These are phyloP conservation scores for Temnothorax ravouxi DNA, from an alignment of 2,888 invertebrate genomes.

Conservation along the genomic window DNA sequence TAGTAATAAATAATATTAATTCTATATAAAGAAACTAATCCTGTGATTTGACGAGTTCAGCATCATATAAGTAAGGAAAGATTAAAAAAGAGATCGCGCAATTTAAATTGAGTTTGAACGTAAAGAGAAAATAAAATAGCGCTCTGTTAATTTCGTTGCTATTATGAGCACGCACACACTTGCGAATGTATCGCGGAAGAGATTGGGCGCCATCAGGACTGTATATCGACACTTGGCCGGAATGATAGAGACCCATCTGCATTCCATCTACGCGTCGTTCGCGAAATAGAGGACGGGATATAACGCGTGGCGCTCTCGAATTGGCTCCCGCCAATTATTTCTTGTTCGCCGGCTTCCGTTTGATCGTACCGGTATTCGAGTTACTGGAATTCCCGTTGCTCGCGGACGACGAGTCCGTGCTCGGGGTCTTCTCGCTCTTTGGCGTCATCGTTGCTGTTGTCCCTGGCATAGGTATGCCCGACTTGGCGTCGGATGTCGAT, in stretches of 20 bases:
- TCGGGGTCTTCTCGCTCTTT: constrained; percentile 68
- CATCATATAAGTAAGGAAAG: neutral
- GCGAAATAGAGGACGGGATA: constrained; percentile 26
- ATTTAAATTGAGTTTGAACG: neutral
- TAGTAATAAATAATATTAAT: constrained; percentile 42
- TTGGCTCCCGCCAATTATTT: constrained; percentile 65
- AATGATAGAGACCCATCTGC: constrained; percentile 28
- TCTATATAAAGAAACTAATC: neutral
- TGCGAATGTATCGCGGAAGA: constrained; percentile 16
- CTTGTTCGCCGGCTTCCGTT: constrained; percentile 76
- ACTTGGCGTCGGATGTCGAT: constrained; percentile 69
- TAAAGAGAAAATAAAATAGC: neutral
- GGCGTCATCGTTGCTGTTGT: constrained; percentile 70
- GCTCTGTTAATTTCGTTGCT: neutral
- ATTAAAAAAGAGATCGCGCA: neutral
- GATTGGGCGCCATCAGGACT: neutral
- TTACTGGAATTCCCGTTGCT: constrained; percentile 72
- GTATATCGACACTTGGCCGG: constrained; percentile 11
- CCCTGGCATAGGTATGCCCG: constrained; percentile 74
- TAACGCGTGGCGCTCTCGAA: constrained; percentile 23
- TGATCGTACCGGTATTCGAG: constrained; percentile 80
- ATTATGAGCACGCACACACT: neutral
- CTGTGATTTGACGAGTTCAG: neutral
- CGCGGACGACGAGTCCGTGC: constrained; percentile 73
- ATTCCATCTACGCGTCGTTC: constrained; percentile 18